Evolutionary conservation across 2,797 vertebrate species (phyloP).

Genomic region (Peromyscus eremicus): DNA sequence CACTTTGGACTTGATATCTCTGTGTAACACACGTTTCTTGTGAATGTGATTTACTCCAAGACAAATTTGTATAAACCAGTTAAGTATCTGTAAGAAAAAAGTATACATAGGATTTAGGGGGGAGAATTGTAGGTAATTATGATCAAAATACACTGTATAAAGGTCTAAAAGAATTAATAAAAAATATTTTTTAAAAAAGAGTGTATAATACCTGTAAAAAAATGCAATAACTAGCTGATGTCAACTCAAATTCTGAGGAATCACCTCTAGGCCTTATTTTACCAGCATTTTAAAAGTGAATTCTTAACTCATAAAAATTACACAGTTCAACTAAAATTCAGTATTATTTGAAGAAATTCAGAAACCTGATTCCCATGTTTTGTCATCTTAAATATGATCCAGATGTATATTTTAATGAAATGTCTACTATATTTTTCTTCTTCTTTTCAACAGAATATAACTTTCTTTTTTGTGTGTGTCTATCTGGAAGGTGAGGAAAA

Average conservation of each 20-base stretch:
- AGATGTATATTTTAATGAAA: constrained; percentile 52
- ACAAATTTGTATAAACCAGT: constrained; percentile 96
- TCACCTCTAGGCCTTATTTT: background rate
- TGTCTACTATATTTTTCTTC: constrained; percentile 24
- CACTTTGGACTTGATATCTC: constrained; percentile 98
- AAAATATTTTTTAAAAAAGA: constrained; percentile 59
- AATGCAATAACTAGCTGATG: background rate
- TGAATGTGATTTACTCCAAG: constrained; percentile 94
- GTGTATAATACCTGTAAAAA: background rate
- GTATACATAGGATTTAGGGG: background rate
- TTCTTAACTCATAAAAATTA: constrained; percentile 3
- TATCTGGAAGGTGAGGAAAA: background rate
- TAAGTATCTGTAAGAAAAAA: constrained; percentile 90
- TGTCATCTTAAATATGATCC: background rate
- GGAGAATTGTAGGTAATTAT: background rate
- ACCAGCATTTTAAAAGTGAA: background rate
- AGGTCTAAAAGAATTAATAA: background rate
- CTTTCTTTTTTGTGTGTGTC: background rate
- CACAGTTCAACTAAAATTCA: constrained; percentile 2
- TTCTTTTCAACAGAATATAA: constrained; percentile 44
- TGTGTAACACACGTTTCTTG: constrained; percentile 93
- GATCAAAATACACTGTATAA: background rate
- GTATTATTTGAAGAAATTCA: background rate
- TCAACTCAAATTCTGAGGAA: constrained; percentile 39
- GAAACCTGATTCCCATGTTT: background rate